phyloP scores from a whole-genome alignment of 2,797 vertebrate species.

The Pangasius djambal region DNA sequence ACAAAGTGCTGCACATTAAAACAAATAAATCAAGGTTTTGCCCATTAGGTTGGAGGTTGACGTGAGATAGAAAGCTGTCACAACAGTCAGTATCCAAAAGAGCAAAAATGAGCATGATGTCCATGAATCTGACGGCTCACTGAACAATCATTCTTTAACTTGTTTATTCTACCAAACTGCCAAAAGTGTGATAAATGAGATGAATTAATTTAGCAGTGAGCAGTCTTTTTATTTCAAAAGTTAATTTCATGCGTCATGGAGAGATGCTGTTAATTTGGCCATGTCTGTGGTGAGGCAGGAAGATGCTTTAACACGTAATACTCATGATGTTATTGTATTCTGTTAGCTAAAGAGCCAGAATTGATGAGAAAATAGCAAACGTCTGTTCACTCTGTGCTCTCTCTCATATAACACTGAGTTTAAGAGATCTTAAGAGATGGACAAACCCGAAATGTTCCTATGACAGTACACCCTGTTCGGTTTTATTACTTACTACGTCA shows the following conservation, averaged over 20 bases:
- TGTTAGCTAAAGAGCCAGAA: neutral
- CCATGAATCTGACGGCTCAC: neutral
- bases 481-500: neutral
- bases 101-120: neutral
- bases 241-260: neutral
- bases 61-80: neutral
- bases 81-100: neutral
- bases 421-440: neutral
- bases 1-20: neutral
- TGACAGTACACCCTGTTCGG: neutral
- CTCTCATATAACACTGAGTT: neutral
- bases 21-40: neutral
- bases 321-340: slow-evolving; percentile 1
- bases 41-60: neutral
- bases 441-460: neutral
- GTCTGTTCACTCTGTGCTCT: neutral
- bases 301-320: neutral
- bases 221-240: neutral
- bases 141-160: neutral
- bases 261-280: neutral
- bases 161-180: neutral
- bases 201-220: neutral
- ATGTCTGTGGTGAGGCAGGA: neutral
- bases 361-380: neutral
- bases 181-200: neutral